Percentiles rank a stretch among this genome's conserved stretches.
phyloP scores from a whole-genome alignment of 1,140 invertebrate species.

The Aphelenchoides besseyi region DNA sequence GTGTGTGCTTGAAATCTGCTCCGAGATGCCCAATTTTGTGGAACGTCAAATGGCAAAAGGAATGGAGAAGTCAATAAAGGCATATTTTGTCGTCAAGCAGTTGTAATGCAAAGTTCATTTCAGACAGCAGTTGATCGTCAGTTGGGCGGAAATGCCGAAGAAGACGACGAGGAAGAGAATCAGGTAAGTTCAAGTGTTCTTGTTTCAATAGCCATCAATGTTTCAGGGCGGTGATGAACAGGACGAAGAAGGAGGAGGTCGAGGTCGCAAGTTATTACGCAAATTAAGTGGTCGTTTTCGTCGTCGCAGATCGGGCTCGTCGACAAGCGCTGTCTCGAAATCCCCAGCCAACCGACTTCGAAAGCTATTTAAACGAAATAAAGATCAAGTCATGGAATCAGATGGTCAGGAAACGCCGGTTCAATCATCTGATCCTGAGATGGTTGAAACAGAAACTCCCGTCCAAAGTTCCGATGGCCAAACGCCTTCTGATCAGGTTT shows the following conservation, averaged over 20 bases:
- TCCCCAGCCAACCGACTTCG: not conserved
- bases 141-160: not conserved
- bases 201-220: no score
- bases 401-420: not conserved
- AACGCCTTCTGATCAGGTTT: not conserved
- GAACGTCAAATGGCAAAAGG: not conserved
- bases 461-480: constrained; percentile 24
- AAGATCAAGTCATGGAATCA: not conserved
- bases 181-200: not conserved
- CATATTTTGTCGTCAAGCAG: not conserved
- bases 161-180: not conserved
- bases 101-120: not conserved
- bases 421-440: not conserved
- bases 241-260: not conserved
- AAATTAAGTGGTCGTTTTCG: not conserved
- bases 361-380: constrained; percentile 3
- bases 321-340: not conserved
- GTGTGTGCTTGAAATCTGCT: no score
- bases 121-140: not conserved
- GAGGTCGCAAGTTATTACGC: not conserved
- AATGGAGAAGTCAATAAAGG: not conserved
- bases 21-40: not conserved
- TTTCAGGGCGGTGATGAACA: not conserved
- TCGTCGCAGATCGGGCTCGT: not conserved
- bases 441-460: constrained; percentile 19